These are phyloP conservation scores for Malacoraja senta DNA, from an alignment of 2,797 vertebrate species.

Conservation along the genomic window DNA sequence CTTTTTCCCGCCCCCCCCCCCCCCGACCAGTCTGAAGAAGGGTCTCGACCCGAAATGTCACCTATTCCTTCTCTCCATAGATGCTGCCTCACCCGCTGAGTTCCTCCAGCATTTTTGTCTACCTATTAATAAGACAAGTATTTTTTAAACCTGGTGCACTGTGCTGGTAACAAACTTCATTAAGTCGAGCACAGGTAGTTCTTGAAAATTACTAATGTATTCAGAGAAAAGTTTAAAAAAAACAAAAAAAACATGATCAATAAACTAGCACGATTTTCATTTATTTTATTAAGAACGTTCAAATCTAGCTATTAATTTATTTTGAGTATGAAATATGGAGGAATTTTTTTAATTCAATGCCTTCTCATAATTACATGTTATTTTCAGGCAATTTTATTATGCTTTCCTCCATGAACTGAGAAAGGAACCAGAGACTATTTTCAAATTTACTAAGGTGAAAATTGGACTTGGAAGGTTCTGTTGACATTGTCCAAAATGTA, in stretches of 20 bases:
- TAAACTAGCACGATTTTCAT: not conserved
- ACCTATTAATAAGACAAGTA: not conserved
- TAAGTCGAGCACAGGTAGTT: not conserved
- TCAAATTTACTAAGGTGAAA: not conserved
- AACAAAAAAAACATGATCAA: not conserved
- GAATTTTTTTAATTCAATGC: not conserved
- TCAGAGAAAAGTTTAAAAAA: not conserved
- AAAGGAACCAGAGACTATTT: not conserved
- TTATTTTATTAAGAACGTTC: not conserved
- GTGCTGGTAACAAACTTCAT: not conserved
- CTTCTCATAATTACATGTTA: not conserved
- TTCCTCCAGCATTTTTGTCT: no score
- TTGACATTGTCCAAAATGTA: not conserved
- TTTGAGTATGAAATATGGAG: conserved; percentile 19
- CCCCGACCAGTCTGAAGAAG: no score
- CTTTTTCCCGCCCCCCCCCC: no score
- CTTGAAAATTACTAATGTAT: not conserved
- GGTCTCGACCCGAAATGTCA: no score
- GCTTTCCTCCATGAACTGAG: not conserved
- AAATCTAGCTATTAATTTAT: not conserved
- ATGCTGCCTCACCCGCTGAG: no score
- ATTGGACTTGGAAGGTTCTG: not conserved
- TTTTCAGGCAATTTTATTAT: conserved; percentile 23
- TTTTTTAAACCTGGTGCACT: not conserved
- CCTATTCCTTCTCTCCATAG: no score